Evolutionary conservation across 1,140 invertebrate species (phyloP).

Genomic region (Notospermus geniculatus): DNA sequence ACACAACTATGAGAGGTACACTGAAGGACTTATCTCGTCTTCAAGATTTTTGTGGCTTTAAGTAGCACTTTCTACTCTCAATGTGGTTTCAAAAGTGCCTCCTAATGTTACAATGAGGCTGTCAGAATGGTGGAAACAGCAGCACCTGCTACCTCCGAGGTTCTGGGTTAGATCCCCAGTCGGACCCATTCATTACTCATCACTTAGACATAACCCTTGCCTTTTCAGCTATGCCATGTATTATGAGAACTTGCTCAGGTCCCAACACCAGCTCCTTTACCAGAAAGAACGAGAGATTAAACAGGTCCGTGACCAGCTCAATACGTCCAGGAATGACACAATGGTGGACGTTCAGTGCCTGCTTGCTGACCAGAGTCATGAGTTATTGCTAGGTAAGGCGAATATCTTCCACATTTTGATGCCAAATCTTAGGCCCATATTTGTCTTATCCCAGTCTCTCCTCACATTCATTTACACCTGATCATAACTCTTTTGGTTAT

Average conservation of each 20-base stretch:
- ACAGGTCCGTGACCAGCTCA: constrained; percentile 40
- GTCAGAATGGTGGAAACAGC: no score
- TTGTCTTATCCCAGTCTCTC: background rate
- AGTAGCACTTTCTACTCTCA: background rate
- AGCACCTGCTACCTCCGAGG: no score
- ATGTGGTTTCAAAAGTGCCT: no score
- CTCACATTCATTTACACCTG: background rate
- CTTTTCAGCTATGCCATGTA: constrained; percentile 51
- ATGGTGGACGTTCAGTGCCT: constrained; percentile 51
- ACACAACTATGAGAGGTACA: constrained; percentile 48
- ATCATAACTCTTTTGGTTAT: background rate
- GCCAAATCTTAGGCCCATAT: background rate
- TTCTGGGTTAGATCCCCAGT: no score
- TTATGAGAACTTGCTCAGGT: constrained; percentile 51
- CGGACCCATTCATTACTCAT: background rate
- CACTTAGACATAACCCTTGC: constrained; percentile 7
- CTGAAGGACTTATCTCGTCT: no score
- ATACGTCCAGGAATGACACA: constrained; percentile 31
- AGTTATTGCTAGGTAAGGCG: constrained; percentile 46
- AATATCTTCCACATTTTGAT: background rate
- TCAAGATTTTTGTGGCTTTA: no score
- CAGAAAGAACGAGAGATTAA: constrained; percentile 52
- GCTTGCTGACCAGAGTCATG: constrained; percentile 45
- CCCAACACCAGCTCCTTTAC: constrained; percentile 50
- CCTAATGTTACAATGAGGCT: no score